phyloP scores from a whole-genome alignment of 35 echinoderm and acorn worm species.

The Eucidaris tribuloides region DNA sequence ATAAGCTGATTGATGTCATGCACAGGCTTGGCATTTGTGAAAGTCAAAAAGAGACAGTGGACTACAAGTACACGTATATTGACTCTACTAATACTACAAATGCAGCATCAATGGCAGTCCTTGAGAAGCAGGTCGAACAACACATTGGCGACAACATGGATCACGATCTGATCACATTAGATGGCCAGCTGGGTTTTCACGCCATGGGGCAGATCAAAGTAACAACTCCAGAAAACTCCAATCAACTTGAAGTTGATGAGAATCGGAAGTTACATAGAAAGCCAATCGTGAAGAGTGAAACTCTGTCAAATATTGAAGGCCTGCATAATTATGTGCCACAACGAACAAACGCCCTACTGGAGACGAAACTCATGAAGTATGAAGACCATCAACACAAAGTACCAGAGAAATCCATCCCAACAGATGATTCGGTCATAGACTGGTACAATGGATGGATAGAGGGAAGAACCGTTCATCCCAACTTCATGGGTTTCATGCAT shows the following conservation, averaged over 20 bases:
- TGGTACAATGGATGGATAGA: slow-evolving; percentile 43
- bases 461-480: slow-evolving; percentile 20
- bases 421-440: slow-evolving; percentile 11
- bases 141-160: slow-evolving; percentile 34
- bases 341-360: slow-evolving; percentile 29
- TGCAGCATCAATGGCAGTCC: slow-evolving; percentile 27
- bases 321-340: slow-evolving; percentile 36
- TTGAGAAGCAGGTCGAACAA: slow-evolving; percentile 50
- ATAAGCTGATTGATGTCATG: too few relatives aligned
- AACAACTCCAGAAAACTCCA: slow-evolving; percentile 60
- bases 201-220: slow-evolving; percentile 47
- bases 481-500: slow-evolving; percentile 52
- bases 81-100: slow-evolving; percentile 17
- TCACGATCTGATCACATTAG: slow-evolving; percentile 49
- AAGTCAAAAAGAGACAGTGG: neutral
- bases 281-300: slow-evolving; percentile 33
- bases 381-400: slow-evolving; percentile 28
- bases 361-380: slow-evolving; percentile 44
- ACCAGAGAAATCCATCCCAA: slow-evolving; percentile 15
- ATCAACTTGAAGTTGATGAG: slow-evolving; percentile 55
- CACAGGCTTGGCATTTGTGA: slow-evolving; percentile 30
- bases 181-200: slow-evolving; percentile 47
- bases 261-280: slow-evolving; percentile 35
- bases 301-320: slow-evolving; percentile 62
- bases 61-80: neutral